Evolutionary conservation across 2,113 vertebrate genomes (phyloP).

Genomic region (Pseudorectes ferrugineus): DNA sequence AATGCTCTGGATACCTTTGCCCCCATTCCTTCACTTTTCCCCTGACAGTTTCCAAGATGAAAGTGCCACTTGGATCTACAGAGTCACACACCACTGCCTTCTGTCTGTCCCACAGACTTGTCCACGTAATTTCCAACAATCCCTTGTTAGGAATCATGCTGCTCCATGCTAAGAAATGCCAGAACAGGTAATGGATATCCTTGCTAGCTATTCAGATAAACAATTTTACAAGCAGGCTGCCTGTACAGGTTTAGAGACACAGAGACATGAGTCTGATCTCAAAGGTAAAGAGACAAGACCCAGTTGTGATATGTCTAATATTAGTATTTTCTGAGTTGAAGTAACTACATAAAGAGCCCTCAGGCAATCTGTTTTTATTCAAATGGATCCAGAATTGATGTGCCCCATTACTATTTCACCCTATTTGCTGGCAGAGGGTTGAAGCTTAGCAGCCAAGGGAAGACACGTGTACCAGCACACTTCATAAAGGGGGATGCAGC

Average conservation of each 20-base stretch:
- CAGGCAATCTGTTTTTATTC: neutral
- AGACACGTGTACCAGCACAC: neutral
- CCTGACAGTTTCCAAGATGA: fast-evolving
- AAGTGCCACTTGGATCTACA: neutral
- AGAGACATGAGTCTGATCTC: neutral
- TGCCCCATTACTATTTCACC: neutral
- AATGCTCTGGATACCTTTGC: neutral
- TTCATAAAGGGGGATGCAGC: neutral
- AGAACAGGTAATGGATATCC: neutral
- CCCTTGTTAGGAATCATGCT: neutral
- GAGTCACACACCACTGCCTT: neutral
- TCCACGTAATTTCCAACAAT: neutral
- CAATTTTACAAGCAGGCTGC: neutral
- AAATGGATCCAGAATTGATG: neutral
- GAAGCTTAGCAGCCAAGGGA: neutral
- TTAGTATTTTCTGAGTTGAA: neutral
- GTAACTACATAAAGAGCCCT: neutral
- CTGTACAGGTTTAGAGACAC: neutral
- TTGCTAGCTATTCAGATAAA: neutral
- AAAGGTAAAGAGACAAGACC: neutral
- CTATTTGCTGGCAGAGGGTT: neutral
- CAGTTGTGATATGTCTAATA: neutral
- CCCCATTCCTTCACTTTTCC: neutral
- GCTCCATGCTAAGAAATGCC: neutral
- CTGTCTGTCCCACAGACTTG: neutral